These are phyloP conservation scores for Galerucella calmariensis DNA, from an alignment of 2,888 invertebrate genomes.

Conservation along the genomic window DNA sequence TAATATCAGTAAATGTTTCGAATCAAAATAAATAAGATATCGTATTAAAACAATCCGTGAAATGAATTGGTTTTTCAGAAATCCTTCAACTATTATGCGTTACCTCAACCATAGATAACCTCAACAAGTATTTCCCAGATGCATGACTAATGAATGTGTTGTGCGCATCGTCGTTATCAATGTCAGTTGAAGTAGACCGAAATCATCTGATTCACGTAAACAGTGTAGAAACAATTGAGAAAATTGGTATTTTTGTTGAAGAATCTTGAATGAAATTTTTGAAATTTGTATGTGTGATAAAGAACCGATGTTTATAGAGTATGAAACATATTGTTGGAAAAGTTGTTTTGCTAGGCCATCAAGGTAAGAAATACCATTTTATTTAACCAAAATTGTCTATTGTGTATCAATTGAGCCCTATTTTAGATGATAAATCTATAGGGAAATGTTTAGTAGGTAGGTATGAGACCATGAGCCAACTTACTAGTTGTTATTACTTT, in stretches of 20 bases:
- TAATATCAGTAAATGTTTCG: not conserved
- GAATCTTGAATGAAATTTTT: conserved; percentile 24
- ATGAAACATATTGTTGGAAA: conserved; percentile 86
- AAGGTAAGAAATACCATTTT: conserved; percentile 41
- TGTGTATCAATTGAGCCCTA: not conserved
- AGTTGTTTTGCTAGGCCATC: conserved; percentile 82
- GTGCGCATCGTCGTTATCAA: not conserved
- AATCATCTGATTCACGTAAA: conserved; percentile 21
- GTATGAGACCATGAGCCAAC: not conserved
- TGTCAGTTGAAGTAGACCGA: not conserved
- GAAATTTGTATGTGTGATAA: not conserved
- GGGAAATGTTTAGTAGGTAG: not conserved
- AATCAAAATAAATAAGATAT: not conserved
- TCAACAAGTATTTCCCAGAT: not conserved
- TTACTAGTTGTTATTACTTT: not conserved
- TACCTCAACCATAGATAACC: not conserved
- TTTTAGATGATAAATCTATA: not conserved
- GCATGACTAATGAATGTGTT: not conserved
- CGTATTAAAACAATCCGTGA: not conserved
- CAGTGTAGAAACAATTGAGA: not conserved
- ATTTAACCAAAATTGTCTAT: not conserved
- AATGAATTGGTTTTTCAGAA: not conserved
- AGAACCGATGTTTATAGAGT: conserved; percentile 43
- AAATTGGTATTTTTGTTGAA: conserved; percentile 12
- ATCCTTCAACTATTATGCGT: conserved; percentile 1